These are phyloP conservation scores for Epinephelus fuscoguttatus DNA, from an alignment of 2,113 vertebrate genomes.

Conservation along the genomic window DNA sequence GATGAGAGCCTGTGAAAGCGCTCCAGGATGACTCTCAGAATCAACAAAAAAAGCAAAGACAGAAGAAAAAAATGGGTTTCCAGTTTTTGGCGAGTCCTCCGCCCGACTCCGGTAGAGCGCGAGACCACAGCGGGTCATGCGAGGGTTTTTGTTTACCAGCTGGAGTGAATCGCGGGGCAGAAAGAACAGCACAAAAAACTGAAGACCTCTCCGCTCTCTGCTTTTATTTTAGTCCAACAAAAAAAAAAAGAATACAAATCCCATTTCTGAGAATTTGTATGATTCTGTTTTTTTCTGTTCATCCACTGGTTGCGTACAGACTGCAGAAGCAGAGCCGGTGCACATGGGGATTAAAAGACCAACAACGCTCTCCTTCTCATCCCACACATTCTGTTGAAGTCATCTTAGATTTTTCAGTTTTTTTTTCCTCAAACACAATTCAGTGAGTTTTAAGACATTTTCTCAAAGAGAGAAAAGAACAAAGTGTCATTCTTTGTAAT, in stretches of 20 bases:
- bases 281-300: conserved; percentile 54
- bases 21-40: conserved; percentile 64
- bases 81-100: conserved; percentile 59
- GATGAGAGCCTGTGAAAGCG: conserved; percentile 53
- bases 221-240: conserved; percentile 67
- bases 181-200: conserved; percentile 67
- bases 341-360: conserved; percentile 65
- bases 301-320: conserved; percentile 67
- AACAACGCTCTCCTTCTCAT: conserved; percentile 56
- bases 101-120: conserved; percentile 45
- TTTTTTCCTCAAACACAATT: conserved; percentile 51
- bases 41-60: conserved; percentile 50
- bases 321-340: conserved; percentile 65
- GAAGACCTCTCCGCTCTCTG: conserved; percentile 56
- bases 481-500: conserved; percentile 74
- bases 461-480: conserved; percentile 75
- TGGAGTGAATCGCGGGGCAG: conserved; percentile 58
- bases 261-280: conserved; percentile 48
- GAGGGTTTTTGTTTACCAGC: conserved; percentile 59
- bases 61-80: conserved; percentile 41
- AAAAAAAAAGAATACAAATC: conserved; percentile 62
- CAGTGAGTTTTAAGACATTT: conserved; percentile 82
- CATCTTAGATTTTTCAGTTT: conserved; percentile 58
- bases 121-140: conserved; percentile 48
- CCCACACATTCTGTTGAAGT: conserved; percentile 78